Evolutionary conservation across 2,113 vertebrate species (phyloP).

Genomic region (Loxodonta africana): DNA sequence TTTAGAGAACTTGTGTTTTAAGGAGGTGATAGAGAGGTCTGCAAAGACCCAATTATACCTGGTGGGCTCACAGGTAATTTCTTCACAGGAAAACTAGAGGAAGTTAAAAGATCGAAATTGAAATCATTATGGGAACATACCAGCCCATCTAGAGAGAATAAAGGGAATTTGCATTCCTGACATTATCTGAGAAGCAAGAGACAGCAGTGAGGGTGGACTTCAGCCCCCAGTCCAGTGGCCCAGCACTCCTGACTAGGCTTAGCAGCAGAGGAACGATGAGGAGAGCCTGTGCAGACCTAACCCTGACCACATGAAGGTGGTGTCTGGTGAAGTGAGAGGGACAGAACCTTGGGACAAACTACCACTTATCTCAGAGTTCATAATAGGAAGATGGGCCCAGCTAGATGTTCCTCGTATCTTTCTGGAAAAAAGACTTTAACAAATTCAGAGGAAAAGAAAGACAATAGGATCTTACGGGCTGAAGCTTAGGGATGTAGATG

Average conservation of each 20-base stretch:
- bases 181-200: background rate
- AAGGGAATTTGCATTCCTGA: background rate
- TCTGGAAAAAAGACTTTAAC: background rate
- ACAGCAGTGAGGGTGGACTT: background rate
- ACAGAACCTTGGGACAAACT: background rate
- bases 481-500: background rate
- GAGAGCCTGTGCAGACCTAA: fast-evolving
- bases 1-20: background rate
- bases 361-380: background rate
- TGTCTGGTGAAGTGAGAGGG: background rate
- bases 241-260: background rate
- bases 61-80: background rate
- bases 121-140: fast-evolving
- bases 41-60: background rate
- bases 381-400: background rate
- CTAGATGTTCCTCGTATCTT: background rate
- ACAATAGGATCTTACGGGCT: fast-evolving
- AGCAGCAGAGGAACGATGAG: fast-evolving
- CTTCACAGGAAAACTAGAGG: background rate
- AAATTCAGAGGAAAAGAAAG: background rate
- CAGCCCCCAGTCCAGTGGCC: fast-evolving
- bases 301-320: background rate
- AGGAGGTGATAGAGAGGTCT: background rate
- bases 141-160: background rate
- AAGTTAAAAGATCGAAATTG: background rate